These are phyloP conservation scores for Styela plicata DNA, from an alignment of 23 tunicate genomes.

Conservation along the genomic window DNA sequence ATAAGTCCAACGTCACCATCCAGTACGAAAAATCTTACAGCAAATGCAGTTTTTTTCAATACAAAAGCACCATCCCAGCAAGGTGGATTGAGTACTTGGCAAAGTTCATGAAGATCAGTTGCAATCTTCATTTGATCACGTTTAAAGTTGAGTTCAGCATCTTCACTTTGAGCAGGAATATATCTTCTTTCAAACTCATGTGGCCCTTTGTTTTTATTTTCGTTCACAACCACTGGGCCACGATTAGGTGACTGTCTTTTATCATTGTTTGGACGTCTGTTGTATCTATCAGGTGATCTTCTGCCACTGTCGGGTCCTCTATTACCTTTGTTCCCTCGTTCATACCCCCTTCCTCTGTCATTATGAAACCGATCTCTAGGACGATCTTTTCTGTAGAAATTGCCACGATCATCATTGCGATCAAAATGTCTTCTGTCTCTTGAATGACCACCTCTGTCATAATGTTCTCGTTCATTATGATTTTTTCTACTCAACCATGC, in stretches of 20 bases:
- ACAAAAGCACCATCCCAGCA: conserved; percentile 98
- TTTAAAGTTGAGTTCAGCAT: conserved; percentile 13
- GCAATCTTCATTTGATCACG: conserved; percentile 24
- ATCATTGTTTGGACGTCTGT: neutral
- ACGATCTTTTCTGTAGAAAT: neutral
- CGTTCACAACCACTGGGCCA: neutral
- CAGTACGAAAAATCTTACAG: conserved; percentile 75
- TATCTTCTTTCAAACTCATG: conserved; percentile 19
- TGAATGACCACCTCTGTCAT: conserved; percentile 20
- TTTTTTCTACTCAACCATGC: conserved; percentile 28
- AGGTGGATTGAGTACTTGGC: conserved; percentile 81
- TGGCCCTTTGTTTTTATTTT: neutral
- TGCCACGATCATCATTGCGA: conserved; percentile 17
- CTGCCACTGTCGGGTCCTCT: neutral
- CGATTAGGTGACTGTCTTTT: conserved; percentile 4
- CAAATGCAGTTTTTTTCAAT: conserved; percentile 81
- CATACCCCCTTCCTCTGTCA: conserved; percentile 19
- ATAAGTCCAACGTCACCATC: conserved; percentile 89
- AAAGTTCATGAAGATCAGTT: conserved; percentile 56
- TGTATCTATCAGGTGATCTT: conserved; percentile 6
- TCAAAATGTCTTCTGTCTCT: conserved; percentile 8
- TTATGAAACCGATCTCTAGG: neutral
- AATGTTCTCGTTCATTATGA: neutral
- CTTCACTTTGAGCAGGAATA: conserved; percentile 14
- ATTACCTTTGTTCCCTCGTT: neutral